Evolutionary conservation across 64 coral and sea anemone species (phyloP).

Genomic region (Pocillopora verrucosa): DNA sequence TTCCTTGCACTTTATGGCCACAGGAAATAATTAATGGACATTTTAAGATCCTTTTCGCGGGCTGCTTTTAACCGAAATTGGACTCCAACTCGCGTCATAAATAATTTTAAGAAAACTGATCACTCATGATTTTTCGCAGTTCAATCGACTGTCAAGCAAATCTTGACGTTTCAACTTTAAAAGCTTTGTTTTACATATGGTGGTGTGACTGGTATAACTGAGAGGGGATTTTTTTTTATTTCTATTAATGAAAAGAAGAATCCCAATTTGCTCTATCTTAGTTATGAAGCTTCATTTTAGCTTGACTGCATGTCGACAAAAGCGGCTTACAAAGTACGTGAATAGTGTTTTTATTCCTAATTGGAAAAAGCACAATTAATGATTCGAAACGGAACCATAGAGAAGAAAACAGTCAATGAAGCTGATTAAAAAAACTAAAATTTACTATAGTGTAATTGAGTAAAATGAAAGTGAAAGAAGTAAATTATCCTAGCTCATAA

Average conservation of each 20-base stretch:
- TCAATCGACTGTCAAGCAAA: background rate
- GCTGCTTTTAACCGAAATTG: slow-evolving; percentile 36
- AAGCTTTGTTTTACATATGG: background rate
- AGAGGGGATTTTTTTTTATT: background rate
- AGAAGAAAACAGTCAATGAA: slow-evolving; percentile 11
- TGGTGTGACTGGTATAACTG: background rate
- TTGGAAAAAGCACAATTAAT: slow-evolving; percentile 49
- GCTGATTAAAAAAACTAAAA: slow-evolving; percentile 44
- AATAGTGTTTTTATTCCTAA: slow-evolving; percentile 27
- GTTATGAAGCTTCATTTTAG: slow-evolving; percentile 20
- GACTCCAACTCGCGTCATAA: background rate
- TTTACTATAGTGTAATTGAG: slow-evolving; percentile 27
- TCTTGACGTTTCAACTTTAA: slow-evolving; percentile 3
- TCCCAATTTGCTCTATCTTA: background rate
- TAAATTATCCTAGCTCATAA: slow-evolving; percentile 21
- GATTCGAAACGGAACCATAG: slow-evolving; percentile 43
- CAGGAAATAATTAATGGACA: slow-evolving; percentile 45
- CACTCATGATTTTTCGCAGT: background rate
- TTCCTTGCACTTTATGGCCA: slow-evolving; percentile 14
- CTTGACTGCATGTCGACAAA: background rate
- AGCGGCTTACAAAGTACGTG: background rate
- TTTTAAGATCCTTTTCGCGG: slow-evolving; percentile 9
- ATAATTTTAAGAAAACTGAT: slow-evolving; percentile 8
- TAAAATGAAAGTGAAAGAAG: slow-evolving; percentile 10
- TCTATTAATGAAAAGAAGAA: background rate